Evolutionary conservation across 2,888 invertebrate species (phyloP).

Genomic region (Zootermopsis nevadensis): DNA sequence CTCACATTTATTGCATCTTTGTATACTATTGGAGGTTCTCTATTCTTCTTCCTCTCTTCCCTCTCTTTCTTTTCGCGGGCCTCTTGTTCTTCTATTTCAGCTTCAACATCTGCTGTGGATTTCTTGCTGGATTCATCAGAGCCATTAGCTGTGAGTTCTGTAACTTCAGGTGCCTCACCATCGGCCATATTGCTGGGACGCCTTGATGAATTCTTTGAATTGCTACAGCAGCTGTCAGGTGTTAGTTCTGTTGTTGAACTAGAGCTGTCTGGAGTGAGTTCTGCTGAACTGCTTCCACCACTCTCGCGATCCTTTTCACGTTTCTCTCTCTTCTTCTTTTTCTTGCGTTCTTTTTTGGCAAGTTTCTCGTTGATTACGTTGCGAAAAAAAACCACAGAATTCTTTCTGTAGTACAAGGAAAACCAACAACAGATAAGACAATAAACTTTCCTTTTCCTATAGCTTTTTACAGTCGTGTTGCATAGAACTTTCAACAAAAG

Average conservation of each 20-base stretch:
- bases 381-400: constrained; percentile 74
- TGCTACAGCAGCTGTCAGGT: constrained; percentile 48
- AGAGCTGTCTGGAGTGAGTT: constrained; percentile 53
- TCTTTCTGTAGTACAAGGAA: constrained; percentile 62
- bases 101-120: constrained; percentile 57
- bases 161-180: constrained; percentile 57
- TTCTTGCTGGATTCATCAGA: constrained; percentile 43
- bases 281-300: constrained; percentile 57
- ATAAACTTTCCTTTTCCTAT: no score
- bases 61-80: constrained; percentile 72
- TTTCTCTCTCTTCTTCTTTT: constrained; percentile 76
- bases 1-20: constrained; percentile 77
- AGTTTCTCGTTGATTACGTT: constrained; percentile 78
- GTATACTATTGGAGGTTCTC: constrained; percentile 85
- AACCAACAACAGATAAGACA: no score
- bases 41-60: constrained; percentile 76
- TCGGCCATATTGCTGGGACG: constrained; percentile 56
- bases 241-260: constrained; percentile 52
- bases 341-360: constrained; percentile 78
- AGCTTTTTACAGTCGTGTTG: no score
- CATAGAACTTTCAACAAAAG: no score
- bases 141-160: constrained; percentile 53
- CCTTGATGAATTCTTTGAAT: constrained; percentile 42
- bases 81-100: constrained; percentile 66
- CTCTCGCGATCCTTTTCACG: constrained; percentile 61